phyloP scores from a whole-genome alignment of 1,140 invertebrate species.

The Papilio machaon region DNA sequence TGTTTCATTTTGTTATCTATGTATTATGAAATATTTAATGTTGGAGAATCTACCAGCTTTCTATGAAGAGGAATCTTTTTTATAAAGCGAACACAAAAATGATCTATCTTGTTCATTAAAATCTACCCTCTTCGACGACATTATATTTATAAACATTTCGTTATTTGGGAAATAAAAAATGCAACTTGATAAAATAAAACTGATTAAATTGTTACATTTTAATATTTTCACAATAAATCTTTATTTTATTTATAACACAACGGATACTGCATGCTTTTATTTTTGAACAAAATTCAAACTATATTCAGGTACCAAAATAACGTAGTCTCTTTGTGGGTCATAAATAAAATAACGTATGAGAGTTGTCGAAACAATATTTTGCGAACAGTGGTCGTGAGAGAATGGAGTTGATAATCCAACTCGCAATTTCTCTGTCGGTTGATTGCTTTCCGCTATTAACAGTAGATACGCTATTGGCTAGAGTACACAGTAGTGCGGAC shows the following conservation, averaged over 20 bases:
- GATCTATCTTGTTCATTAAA: background rate
- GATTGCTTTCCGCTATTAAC: slow-evolving; percentile 56
- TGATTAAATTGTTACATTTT: too few species aligned
- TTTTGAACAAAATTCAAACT: background rate
- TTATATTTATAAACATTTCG: too few species aligned
- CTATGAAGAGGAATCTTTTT: background rate
- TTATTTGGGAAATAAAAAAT: too few species aligned
- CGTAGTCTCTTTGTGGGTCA: background rate
- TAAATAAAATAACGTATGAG: slow-evolving; percentile 13
- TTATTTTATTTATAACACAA: too few species aligned
- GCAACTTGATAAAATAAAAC: too few species aligned
- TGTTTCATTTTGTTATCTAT: slow-evolving; percentile 22
- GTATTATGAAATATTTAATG: slow-evolving; percentile 8
- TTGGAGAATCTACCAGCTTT: background rate
- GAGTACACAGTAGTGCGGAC: slow-evolving; percentile 14
- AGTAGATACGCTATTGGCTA: slow-evolving; percentile 36
- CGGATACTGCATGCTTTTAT: too few species aligned
- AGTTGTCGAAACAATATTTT: slow-evolving; percentile 13
- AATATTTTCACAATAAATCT: background rate
- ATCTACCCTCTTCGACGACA: too few species aligned
- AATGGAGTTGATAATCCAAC: slow-evolving; percentile 50
- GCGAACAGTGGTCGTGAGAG: slow-evolving; percentile 38
- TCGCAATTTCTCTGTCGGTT: slow-evolving; percentile 52
- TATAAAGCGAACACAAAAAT: background rate
- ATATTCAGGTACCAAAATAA: background rate